These are phyloP conservation scores for Cryptotermes secundus DNA, from an alignment of 1,140 invertebrate species.

Conservation along the genomic window DNA sequence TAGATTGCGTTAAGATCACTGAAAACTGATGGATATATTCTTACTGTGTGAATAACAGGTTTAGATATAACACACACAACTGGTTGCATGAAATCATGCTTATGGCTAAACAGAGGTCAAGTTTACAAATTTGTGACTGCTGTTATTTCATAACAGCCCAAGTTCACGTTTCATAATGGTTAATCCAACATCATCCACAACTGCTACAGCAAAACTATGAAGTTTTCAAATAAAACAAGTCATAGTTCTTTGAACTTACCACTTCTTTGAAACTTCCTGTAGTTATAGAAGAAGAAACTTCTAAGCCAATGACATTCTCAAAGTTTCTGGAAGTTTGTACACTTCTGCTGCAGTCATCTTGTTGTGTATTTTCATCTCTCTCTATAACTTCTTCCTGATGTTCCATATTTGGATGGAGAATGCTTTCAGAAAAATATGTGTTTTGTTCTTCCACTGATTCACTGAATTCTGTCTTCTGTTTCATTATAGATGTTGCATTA, in stretches of 20 bases:
- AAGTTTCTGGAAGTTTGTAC: not conserved
- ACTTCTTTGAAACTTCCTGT: not conserved
- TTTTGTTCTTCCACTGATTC: not conserved
- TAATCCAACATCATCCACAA: no score
- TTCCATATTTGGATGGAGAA: not conserved
- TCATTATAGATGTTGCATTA: slow-evolving; percentile 5
- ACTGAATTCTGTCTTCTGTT: not conserved
- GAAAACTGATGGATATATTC: no score
- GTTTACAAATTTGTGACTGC: no score
- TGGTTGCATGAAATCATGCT: no score
- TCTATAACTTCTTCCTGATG: not conserved
- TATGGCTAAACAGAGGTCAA: no score
- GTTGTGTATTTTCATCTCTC: not conserved
- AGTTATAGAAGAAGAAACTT: not conserved
- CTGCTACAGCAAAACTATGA: no score
- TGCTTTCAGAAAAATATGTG: not conserved
- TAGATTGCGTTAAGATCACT: no score
- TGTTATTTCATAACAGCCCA: no score
- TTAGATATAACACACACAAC: no score
- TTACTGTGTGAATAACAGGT: no score
- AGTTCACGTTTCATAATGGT: no score
- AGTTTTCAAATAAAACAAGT: no score
- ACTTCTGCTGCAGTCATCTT: not conserved
- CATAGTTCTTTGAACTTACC: not conserved
- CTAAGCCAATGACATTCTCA: not conserved